phyloP scores from a whole-genome alignment of 2,113 vertebrate genomes.

The Psilopsiagon aurifrons region DNA sequence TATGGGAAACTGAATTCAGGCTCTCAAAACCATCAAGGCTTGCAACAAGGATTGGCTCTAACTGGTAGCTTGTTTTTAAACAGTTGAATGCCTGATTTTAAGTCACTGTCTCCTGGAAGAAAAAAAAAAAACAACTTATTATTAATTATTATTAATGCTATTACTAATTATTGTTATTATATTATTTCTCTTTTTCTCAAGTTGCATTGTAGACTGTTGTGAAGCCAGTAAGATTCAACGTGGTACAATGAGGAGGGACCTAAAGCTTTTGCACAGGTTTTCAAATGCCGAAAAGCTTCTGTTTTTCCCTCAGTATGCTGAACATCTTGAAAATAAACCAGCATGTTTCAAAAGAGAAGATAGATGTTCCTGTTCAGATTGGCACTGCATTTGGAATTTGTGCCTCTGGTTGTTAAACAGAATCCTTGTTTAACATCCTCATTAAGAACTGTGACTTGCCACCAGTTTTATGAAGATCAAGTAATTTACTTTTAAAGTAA shows the following conservation, averaged over 20 bases:
- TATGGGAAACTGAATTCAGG: not conserved
- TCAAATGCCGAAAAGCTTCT: not conserved
- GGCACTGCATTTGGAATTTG: conserved; percentile 34
- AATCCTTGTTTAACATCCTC: conserved; percentile 74
- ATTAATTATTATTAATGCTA: not conserved
- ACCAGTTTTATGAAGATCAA: conserved; percentile 72
- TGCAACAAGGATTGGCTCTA: not conserved
- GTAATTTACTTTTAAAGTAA: conserved; percentile 77
- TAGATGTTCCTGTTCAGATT: conserved; percentile 1
- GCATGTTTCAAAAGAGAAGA: not conserved
- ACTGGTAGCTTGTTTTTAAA: not conserved
- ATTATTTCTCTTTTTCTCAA: not conserved
- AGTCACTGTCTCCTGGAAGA: not conserved
- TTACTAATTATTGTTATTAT: not conserved
- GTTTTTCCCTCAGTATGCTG: not conserved
- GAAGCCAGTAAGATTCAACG: conserved; percentile 8
- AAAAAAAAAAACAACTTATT: not conserved
- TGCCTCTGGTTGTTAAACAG: conserved; percentile 63
- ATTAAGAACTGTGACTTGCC: conserved; percentile 66
- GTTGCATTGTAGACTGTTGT: not conserved
- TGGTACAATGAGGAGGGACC: not conserved
- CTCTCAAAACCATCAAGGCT: not conserved
- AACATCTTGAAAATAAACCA: conserved; percentile 48
- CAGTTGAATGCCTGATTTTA: not conserved
- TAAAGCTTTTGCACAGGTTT: not conserved